Evolutionary conservation across 2,113 vertebrate genomes (phyloP).

Genomic region (rat (Rattus norvegicus)): GRCr8 NC_086019.1:224096001-224096500

Average conservation of each 20-base stretch:
- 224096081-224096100: background rate
- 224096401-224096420: background rate
- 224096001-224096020: background rate
- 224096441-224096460: background rate
- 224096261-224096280: background rate
- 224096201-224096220: background rate
- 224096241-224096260: background rate
- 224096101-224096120: background rate
- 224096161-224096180: background rate
- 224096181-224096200: too few relatives aligned
- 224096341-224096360: background rate
- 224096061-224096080: background rate
- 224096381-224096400: background rate
- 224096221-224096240: background rate
- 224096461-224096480: background rate
- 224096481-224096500: background rate
- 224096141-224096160: too few relatives aligned
- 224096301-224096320: background rate
- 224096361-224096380: background rate
- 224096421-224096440: background rate
- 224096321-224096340: background rate
- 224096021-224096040: background rate
- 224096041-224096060: background rate
- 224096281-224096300: background rate
- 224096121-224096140: background rate